These are phyloP conservation scores for Musca vetustissima DNA, from an alignment of 1,140 invertebrate species.

Conservation along the genomic window DNA sequence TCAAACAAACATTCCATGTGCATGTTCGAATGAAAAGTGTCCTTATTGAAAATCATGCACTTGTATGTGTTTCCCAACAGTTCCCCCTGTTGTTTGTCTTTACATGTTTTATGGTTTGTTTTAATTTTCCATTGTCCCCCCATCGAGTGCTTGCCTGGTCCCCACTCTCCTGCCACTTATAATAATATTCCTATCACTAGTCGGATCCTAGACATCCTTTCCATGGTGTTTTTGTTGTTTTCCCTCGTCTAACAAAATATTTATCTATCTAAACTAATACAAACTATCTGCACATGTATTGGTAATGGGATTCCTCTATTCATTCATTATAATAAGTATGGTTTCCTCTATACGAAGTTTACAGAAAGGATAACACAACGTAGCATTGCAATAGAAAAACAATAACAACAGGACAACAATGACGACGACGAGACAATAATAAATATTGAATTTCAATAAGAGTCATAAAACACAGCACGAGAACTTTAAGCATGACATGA, in stretches of 20 bases:
- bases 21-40: too few relatives aligned
- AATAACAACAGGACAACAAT: too few relatives aligned
- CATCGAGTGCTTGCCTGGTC: too few relatives aligned
- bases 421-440: background rate
- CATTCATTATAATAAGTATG: constrained; percentile 5
- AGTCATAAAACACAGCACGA: background rate
- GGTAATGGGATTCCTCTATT: background rate
- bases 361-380: too few relatives aligned
- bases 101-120: background rate
- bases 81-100: background rate
- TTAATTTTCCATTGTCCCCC: background rate
- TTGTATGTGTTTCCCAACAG: background rate
- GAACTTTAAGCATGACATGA: too few relatives aligned
- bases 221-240: background rate
- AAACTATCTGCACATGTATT: too few relatives aligned
- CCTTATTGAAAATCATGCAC: background rate
- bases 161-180: too few relatives aligned
- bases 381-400: too few relatives aligned
- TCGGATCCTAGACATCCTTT: background rate
- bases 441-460: constrained; percentile 23
- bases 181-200: too few relatives aligned
- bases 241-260: too few relatives aligned
- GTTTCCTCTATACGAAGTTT: too few relatives aligned
- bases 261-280: background rate
- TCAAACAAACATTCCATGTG: too few relatives aligned